phyloP scores from a whole-genome alignment of 2,797 vertebrate genomes.

The Lacerta agilis region DNA sequence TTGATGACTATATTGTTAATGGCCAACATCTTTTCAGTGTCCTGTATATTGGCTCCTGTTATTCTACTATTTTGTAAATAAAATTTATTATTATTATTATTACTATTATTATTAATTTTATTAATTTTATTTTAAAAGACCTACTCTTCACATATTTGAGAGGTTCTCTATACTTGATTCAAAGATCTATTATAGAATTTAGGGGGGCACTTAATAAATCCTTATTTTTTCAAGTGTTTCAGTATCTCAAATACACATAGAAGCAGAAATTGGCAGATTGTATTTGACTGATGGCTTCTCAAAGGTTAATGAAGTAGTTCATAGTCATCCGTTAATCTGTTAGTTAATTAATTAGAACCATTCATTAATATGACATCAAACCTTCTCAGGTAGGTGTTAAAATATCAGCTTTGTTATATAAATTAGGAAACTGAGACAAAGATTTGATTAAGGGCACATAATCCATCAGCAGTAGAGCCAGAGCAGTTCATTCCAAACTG shows the following conservation, averaged over 20 bases:
- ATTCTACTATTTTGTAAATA: too few species aligned
- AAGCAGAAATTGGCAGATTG: neutral
- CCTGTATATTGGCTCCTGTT: too few species aligned
- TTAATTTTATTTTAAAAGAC: too few species aligned
- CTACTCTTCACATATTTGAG: neutral
- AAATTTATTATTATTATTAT: too few species aligned
- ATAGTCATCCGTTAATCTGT: neutral
- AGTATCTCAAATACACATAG: neutral
- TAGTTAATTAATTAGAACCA: neutral
- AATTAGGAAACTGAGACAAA: neutral
- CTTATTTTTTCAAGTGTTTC: neutral
- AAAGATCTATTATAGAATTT: neutral
- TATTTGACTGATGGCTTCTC: neutral
- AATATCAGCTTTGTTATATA: slow-evolving; percentile 4
- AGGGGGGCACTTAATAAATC: neutral
- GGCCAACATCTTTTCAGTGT: neutral
- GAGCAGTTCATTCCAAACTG: neutral
- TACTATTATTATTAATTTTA: too few species aligned
- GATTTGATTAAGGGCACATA: neutral
- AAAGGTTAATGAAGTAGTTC: slow-evolving; percentile 29
- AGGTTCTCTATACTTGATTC: neutral
- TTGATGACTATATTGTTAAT: neutral
- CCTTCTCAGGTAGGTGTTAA: slow-evolving; percentile 1
- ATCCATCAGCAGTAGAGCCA: neutral
- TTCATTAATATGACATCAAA: neutral